These are phyloP conservation scores for Clamator glandarius DNA, from an alignment of 2,797 vertebrate genomes.

Conservation along the genomic window DNA sequence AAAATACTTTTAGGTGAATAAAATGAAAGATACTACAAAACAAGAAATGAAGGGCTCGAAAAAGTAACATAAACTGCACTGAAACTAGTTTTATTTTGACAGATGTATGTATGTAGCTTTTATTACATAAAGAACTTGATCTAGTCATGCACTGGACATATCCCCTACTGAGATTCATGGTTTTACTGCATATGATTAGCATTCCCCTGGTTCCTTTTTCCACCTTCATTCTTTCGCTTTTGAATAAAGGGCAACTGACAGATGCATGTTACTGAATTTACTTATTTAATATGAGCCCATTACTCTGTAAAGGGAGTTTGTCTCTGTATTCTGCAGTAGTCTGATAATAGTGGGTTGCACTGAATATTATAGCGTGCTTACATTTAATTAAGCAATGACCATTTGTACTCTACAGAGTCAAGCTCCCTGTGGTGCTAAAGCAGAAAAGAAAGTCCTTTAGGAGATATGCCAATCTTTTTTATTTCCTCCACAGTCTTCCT, in stretches of 20 bases:
- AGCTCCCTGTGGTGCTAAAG: constrained; percentile 69
- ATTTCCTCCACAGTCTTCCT: constrained; percentile 65
- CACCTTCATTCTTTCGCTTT: neutral
- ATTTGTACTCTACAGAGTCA: constrained; percentile 69
- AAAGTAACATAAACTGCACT: neutral
- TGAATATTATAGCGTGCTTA: constrained; percentile 76
- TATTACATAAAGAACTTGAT: neutral
- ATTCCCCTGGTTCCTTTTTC: neutral
- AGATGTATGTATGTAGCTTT: neutral
- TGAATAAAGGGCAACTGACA: constrained; percentile 39
- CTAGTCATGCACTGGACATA: neutral
- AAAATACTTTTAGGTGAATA: neutral
- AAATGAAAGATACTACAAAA: neutral
- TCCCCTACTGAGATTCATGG: neutral
- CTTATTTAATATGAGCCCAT: constrained; percentile 19
- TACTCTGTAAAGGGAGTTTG: constrained; percentile 12
- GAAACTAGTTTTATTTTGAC: neutral
- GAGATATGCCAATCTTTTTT: constrained; percentile 77
- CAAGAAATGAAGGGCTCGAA: neutral
- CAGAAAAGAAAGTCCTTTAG: constrained; percentile 72
- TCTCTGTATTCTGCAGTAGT: constrained; percentile 65
- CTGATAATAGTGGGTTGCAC: constrained; percentile 77
- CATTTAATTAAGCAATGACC: constrained; percentile 81
- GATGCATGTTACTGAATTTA: constrained; percentile 34
- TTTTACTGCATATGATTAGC: constrained; percentile 6